Conservation (phyloP, 2,797 vertebrate species). For the Gouania willdenowi region DNA sequence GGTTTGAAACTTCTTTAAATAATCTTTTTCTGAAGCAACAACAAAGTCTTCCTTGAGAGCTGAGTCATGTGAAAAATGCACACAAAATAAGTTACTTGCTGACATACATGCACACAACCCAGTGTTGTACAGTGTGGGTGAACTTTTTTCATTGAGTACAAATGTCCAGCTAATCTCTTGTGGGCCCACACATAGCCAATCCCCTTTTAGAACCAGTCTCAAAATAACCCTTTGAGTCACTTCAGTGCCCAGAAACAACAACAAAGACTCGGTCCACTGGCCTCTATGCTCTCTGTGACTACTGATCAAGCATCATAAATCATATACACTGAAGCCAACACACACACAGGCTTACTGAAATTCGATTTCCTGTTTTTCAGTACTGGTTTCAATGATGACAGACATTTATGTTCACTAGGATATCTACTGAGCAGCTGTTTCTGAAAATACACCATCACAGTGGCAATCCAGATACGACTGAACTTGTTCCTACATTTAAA, state of each 20-base stretch:
- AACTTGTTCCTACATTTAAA: constrained; percentile 4
- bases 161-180: constrained; percentile 23
- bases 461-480: constrained; percentile 2
- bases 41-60: neutral
- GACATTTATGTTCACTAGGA: neutral
- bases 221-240: constrained; percentile 23
- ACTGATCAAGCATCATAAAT: neutral
- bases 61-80: neutral
- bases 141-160: constrained; percentile 5
- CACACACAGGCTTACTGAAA: neutral
- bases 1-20: neutral
- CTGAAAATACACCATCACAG: neutral
- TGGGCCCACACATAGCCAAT: constrained; percentile 7
- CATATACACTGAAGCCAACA: neutral
- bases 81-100: too few relatives aligned
- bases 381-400: constrained; percentile 2
- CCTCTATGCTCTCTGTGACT: neutral
- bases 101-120: too few relatives aligned
- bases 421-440: constrained; percentile 4
- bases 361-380: constrained; percentile 8
- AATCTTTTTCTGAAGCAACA: neutral
- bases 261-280: neutral
- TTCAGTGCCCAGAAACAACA: neutral
- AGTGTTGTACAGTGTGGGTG: constrained; percentile 2
- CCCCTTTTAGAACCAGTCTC: constrained; percentile 11